Conservation (phyloP, 2,113 vertebrate species). For the Passerina amoena region DNA sequence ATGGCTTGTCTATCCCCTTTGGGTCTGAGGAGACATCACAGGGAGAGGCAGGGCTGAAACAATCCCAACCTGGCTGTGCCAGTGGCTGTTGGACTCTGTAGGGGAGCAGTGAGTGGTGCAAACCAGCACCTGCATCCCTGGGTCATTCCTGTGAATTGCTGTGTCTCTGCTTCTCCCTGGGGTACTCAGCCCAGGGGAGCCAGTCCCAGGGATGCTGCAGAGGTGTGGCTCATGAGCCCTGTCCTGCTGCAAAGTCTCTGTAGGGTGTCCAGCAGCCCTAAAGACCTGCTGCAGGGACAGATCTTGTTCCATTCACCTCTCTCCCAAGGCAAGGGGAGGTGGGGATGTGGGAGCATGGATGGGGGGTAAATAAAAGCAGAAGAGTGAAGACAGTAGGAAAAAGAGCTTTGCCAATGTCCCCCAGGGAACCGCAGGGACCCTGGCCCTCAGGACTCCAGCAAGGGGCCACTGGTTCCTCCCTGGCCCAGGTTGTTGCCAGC, state of each 20-base stretch:
- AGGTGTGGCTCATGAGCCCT: not conserved
- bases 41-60: not conserved
- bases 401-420: not conserved
- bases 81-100: not conserved
- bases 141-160: not conserved
- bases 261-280: too few relatives aligned
- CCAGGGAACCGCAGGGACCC: not conserved
- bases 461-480: not conserved
- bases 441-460: not conserved
- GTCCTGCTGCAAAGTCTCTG: not conserved
- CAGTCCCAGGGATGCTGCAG: not conserved
- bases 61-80: not conserved
- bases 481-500: not conserved
- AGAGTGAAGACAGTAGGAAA: not conserved
- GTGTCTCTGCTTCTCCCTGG: not conserved
- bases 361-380: not conserved
- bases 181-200: not conserved
- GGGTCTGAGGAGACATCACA: not conserved
- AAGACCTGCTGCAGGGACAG: not conserved
- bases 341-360: not conserved
- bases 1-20: not conserved
- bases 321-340: not conserved
- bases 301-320: not conserved
- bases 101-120: not conserved
- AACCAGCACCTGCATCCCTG: not conserved